These are phyloP conservation scores for Vollenhovia emeryi DNA, from an alignment of 1,140 invertebrate species.

Conservation along the genomic window DNA sequence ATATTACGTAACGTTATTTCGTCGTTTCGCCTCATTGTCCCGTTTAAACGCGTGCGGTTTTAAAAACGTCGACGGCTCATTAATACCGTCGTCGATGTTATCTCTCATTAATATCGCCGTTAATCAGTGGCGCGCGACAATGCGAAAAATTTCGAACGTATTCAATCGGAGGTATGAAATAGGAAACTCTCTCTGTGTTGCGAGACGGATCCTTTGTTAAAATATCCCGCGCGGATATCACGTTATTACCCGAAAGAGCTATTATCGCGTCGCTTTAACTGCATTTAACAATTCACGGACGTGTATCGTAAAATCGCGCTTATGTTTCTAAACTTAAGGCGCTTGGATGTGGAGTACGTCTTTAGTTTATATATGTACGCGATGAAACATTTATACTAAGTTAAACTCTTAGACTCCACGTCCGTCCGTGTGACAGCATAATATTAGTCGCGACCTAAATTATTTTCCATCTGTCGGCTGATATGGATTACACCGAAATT, in stretches of 20 bases:
- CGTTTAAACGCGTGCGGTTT: neutral
- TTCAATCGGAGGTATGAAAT: constrained; percentile 24
- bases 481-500: constrained; percentile 48
- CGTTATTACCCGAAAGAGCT: constrained; percentile 7
- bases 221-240: constrained; percentile 5
- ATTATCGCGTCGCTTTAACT: constrained; percentile 18
- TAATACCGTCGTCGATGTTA: neutral
- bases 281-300: constrained; percentile 33
- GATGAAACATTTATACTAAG: constrained; percentile 13
- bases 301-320: constrained; percentile 5
- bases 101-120: neutral
- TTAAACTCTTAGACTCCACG: neutral
- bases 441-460: constrained; percentile 51
- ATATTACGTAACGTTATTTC: neutral
- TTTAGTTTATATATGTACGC: neutral
- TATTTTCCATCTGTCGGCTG: constrained; percentile 27
- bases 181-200: neutral
- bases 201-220: constrained; percentile 10
- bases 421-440: neutral
- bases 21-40: neutral
- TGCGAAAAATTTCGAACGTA: neutral
- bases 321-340: constrained; percentile 29
- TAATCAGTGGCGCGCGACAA: neutral
- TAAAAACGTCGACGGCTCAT: neutral
- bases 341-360: neutral